Conservation (phyloP, 2,797 vertebrate species). For the Myripristis jacobus region DNA sequence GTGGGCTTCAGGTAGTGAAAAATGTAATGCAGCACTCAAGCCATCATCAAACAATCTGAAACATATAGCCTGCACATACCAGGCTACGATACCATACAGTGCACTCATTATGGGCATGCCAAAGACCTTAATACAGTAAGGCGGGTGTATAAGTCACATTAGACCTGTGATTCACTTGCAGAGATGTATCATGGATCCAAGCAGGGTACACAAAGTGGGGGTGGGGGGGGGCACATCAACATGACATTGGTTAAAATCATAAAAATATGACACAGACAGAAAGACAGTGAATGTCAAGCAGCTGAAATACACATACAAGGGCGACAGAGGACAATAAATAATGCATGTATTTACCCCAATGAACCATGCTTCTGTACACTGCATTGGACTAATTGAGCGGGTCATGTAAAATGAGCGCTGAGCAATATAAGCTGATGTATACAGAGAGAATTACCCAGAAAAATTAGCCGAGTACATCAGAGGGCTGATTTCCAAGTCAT, state of each 20-base stretch:
- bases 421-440: conserved; percentile 2
- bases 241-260: conserved; percentile 26
- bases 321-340: conserved; percentile 13
- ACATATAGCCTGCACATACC: conserved; percentile 19
- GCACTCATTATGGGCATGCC: conserved; percentile 49
- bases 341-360: conserved; percentile 33
- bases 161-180: conserved; percentile 50
- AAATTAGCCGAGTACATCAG: conserved; percentile 18
- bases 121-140: conserved; percentile 38
- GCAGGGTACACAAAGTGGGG: conserved; percentile 51
- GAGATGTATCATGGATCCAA: conserved; percentile 46
- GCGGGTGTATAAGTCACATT: conserved; percentile 53
- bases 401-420: conserved; percentile 18
- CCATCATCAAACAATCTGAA: conserved; percentile 26
- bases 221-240: conserved; percentile 20
- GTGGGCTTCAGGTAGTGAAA: conserved; percentile 5
- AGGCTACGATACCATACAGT: conserved; percentile 13
- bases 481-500: conserved; percentile 20
- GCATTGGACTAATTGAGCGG: conserved; percentile 49
- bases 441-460: conserved; percentile 24
- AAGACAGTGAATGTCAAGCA: conserved; percentile 36
- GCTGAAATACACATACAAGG: conserved; percentile 38
- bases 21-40: conserved; percentile 28
- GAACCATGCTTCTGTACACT: conserved; percentile 60
- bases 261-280: neutral